phyloP scores from a whole-genome alignment of 2,888 invertebrate species.

The Seira ritae region DNA sequence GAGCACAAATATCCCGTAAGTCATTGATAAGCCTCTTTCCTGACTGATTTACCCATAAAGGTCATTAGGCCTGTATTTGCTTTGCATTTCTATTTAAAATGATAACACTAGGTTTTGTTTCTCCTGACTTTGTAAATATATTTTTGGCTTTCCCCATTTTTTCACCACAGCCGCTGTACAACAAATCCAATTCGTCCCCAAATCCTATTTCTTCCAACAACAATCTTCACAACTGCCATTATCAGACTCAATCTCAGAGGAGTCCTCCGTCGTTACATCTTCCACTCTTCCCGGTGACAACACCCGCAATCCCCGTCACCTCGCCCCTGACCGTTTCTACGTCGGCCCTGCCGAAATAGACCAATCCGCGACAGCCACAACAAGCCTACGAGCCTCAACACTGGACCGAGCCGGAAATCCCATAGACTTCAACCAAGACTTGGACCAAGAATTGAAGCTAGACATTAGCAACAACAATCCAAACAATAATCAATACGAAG shows the following conservation, averaged over 20 bases:
- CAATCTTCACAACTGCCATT: constrained; percentile 21
- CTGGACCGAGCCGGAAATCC: constrained; percentile 50
- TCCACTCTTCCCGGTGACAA: constrained; percentile 16
- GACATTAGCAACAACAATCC: constrained; percentile 52
- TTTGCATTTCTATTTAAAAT: not conserved
- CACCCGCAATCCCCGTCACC: constrained; percentile 43
- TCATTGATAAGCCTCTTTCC: too few relatives aligned
- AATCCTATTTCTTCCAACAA: constrained; percentile 32
- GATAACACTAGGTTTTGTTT: too few relatives aligned
- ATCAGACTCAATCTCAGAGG: constrained; percentile 21
- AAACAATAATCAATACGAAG: constrained; percentile 47
- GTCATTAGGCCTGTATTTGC: too few relatives aligned
- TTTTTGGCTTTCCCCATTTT: too few relatives aligned
- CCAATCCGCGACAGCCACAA: constrained; percentile 46
- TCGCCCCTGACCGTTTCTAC: constrained; percentile 51
- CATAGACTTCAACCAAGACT: constrained; percentile 30
- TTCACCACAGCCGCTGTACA: constrained; percentile 42
- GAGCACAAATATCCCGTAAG: constrained; percentile 50
- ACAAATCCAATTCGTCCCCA: constrained; percentile 55
- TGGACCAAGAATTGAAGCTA: constrained; percentile 46
- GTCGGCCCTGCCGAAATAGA: constrained; percentile 27
- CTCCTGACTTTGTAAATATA: not conserved
- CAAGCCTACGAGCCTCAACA: constrained; percentile 39
- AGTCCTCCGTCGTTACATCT: not conserved
- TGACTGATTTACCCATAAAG: too few relatives aligned